Conservation (phyloP, 2,888 invertebrate species). For the Spilosoma lubricipeda region DNA sequence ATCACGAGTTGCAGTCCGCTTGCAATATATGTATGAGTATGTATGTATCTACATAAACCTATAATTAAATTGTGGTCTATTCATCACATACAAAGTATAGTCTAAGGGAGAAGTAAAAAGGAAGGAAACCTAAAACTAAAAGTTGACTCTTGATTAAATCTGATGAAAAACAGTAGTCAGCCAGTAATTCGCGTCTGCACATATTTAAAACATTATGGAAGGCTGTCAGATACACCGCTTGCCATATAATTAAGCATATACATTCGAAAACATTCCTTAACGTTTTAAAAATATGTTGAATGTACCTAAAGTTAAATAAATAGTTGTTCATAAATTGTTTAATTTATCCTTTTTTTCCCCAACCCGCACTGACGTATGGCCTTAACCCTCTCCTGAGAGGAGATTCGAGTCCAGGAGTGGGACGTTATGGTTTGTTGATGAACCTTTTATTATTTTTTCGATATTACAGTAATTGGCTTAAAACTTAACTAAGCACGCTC, state of each 20-base stretch:
- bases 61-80: background rate
- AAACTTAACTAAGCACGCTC: too few relatives aligned
- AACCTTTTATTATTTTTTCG: too few relatives aligned
- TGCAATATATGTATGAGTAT: background rate
- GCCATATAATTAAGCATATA: background rate
- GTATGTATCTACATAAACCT: background rate
- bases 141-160: background rate
- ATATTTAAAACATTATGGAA: background rate
- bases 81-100: background rate
- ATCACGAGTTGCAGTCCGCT: background rate
- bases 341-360: background rate
- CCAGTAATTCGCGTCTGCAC: background rate
- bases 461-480: background rate
- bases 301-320: background rate
- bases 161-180: background rate
- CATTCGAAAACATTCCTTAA: background rate
- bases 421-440: too few relatives aligned
- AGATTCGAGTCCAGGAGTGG: too few relatives aligned
- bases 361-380: too few relatives aligned
- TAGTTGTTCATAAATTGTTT: background rate
- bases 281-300: background rate
- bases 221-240: background rate
- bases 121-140: background rate
- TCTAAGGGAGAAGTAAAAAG: background rate
- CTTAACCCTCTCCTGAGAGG: too few relatives aligned